Evolutionary conservation across 2,797 vertebrate species (phyloP), one percentile per base, ranked within the genome.

Genomic region (Salarias fasciatus): DNA sequence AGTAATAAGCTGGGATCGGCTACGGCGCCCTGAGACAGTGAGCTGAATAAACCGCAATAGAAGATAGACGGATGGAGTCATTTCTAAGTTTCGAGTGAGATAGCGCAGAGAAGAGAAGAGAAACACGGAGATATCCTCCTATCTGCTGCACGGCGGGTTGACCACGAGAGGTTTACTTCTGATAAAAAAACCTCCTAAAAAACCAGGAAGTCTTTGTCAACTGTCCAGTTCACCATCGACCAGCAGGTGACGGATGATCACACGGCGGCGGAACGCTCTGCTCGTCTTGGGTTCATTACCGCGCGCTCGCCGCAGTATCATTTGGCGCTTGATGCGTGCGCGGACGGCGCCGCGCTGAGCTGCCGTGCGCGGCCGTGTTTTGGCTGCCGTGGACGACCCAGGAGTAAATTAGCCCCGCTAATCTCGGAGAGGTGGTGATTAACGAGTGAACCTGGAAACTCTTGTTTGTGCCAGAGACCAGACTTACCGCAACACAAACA

Each of bases 361-460:
- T 53, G 35, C 63, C 73, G 75, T 65, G 70, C 59, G 63, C 52
- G 53, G 59, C 29, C 65, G 72, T 76, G 69, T 83, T 83, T 78
- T 85, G 82, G 79, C 71, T 63, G 70, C 80, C 67, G 79, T 71
- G 89, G 79, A 90, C 93, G 93, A 93, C 92, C 31, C 83, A 72
- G 75, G 86, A 88, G 91, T 93, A 92, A 92, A 92, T 91, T 89
- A 91, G 84, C 82, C 82, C 87, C 68, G 83, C 90, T 93, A 92
- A 93, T 93, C 91, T 87, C 84, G 72, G 84, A 68, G 79, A 84
- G 80, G 90, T 90, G 92, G 92, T 87, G 89, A 91, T 92, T 92
- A 92, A 83, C 82, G 61, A 72, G 65, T 76, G 75, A 90, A 91
- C 85, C 87, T 81, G 63, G 70, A 75, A 79, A 81, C 84, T 82